These are phyloP conservation scores for Oceanites oceanicus DNA, from an alignment of 2,113 vertebrate species.

Conservation along the genomic window DNA sequence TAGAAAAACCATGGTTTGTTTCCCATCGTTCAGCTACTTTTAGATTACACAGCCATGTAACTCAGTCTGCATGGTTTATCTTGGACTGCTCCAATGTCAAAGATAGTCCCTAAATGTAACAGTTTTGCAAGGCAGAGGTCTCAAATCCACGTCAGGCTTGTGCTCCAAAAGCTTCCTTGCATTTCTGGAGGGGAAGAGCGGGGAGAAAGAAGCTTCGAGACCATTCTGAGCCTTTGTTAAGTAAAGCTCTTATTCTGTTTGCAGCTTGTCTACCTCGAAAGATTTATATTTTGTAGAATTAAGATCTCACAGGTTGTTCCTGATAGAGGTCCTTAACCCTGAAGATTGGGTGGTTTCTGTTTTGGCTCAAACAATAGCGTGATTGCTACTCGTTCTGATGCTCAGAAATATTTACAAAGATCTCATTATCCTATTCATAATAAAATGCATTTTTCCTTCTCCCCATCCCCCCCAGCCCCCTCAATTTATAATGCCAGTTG, in stretches of 20 bases:
- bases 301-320: not conserved
- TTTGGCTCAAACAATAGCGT: not conserved
- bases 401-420: not conserved
- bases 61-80: not conserved
- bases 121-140: not conserved
- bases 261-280: not conserved
- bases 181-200: not conserved
- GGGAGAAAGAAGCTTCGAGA: not conserved
- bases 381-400: not conserved
- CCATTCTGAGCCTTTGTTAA: not conserved
- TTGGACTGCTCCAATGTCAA: not conserved
- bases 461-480: accelerated
- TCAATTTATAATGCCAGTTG: accelerated
- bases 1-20: not conserved
- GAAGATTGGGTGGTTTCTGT: not conserved
- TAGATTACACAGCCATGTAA: not conserved
- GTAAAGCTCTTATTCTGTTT: not conserved
- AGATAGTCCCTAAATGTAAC: not conserved
- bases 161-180: not conserved
- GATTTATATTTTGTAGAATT: not conserved
- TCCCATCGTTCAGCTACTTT: not conserved
- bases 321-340: not conserved
- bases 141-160: not conserved
- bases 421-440: not conserved
- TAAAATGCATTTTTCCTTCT: not conserved